Conservation (phyloP, 2,113 vertebrate species). For the Astatoreochromis straeleni region DNA sequence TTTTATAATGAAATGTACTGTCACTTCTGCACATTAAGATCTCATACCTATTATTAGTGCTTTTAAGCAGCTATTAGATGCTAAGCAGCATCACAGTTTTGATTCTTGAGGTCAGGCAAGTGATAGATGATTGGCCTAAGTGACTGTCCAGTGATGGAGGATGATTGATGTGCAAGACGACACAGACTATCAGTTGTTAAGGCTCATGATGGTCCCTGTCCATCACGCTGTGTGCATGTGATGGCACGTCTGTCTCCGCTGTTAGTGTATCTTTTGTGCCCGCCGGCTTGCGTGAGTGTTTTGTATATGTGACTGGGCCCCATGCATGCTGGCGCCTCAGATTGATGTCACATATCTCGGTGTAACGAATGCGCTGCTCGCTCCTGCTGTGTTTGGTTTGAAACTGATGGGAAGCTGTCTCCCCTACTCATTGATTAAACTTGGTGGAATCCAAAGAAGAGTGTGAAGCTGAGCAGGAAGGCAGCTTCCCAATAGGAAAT, state of each 20-base stretch:
- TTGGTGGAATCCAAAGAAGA: not conserved
- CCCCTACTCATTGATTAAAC: constrained; percentile 53
- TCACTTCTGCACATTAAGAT: not conserved
- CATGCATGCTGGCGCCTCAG: constrained; percentile 18
- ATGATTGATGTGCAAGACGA: constrained; percentile 54
- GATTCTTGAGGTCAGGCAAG: not conserved
- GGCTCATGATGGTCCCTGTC: constrained; percentile 53
- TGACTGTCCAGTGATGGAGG: constrained; percentile 18
- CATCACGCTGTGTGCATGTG: constrained; percentile 31
- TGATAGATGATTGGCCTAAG: constrained; percentile 17
- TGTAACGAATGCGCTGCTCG: constrained; percentile 33
- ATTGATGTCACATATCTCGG: constrained; percentile 46
- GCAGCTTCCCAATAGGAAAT: not conserved
- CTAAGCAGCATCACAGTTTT: not conserved
- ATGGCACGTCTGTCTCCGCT: constrained; percentile 1
- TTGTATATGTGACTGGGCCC: constrained; percentile 6
- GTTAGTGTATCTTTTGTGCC: constrained; percentile 22
- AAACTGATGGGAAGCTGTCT: constrained; percentile 26
- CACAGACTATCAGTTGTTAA: constrained; percentile 49
- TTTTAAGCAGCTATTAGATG: not conserved
- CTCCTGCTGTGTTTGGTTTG: constrained; percentile 45
- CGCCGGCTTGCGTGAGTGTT: constrained; percentile 45
- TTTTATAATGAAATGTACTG: not conserved
- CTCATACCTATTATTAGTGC: not conserved
- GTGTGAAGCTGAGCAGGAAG: not conserved